Base-by-base conservation (phyloP, 1,140 invertebrate species). In the Prorops nasuta region DNA sequence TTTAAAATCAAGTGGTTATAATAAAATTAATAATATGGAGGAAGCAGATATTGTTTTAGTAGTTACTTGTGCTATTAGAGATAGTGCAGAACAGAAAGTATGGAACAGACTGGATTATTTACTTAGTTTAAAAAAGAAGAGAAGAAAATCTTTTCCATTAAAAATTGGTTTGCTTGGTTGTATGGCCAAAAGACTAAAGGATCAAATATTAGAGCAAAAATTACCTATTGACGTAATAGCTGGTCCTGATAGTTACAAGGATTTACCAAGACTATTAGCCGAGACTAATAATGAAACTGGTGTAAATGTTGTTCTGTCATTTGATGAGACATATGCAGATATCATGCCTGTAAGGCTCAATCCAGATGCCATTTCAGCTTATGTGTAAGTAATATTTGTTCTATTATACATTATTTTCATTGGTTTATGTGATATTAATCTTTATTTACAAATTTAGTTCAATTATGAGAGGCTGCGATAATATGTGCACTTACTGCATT, bases 261-360 rank as follows among this genome's bases (percentile, higher is more conserved):
- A 98, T 79, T 78, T 98, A 22, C 96, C 96, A 2, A 78, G 92
- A 50, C 77, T 98, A 2, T 74, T 98, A 41, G 84, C 90, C 1
- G 58, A 91, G 15, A 87, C 90, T 2, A 84, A 84, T 54, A 84
- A 89, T 43, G 86, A 94, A 71, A 85, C 86, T 48, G 93, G 93
- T 63, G 86, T 98, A 9, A 98, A 98, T 83, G 92, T 98, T 3
- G 65, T 92, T 34, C 78, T 98, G 21, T 98, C 95, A 0, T 71
- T 94, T n/a, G 96, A 98, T 66, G 96, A 98, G 79, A 98, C 96
- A 0, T 98, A 98, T 79, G 94, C 94, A 12, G 95, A 98, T 83
- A 83, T 98, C 8, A 87, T 87, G 59, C 95, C 96, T 12, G 87
- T 97, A 9, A 80, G 93, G 65, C 68, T 96, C 1, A 89, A 95